Conservation (phyloP, 2,113 vertebrate species). For the Dicrurus megarhynchus region DNA sequence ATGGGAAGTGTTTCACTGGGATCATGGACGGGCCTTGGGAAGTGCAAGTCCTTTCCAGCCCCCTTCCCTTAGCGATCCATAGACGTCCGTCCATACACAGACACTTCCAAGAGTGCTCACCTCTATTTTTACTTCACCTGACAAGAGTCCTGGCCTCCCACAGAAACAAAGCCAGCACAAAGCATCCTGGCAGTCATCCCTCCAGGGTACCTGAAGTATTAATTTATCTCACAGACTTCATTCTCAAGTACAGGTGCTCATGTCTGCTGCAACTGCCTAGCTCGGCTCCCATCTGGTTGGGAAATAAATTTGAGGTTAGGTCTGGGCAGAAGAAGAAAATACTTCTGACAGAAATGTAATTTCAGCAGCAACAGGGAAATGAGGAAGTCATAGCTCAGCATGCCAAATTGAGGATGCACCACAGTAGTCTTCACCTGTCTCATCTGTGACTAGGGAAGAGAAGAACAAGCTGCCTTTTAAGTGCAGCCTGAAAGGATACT, state of each 20-base stretch:
- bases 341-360: not conserved
- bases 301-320: not conserved
- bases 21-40: not conserved
- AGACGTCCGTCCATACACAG: not conserved
- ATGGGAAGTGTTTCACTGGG: not conserved
- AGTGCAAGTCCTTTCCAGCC: not conserved
- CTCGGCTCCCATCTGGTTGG: not conserved
- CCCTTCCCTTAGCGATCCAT: not conserved
- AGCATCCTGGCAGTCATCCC: not conserved
- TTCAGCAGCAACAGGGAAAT: not conserved
- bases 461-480: not conserved
- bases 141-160: not conserved
- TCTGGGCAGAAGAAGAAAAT: not conserved
- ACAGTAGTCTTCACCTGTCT: not conserved
- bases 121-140: not conserved
- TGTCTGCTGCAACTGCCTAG: not conserved
- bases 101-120: fast-evolving
- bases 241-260: not conserved
- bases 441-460: not conserved
- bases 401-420: not conserved
- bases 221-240: not conserved
- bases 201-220: not conserved
- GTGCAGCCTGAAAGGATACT: not conserved
- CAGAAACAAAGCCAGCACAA: not conserved
- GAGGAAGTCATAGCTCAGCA: not conserved